These are phyloP conservation scores for Platichthys flesus DNA, from an alignment of 2,113 vertebrate genomes.

Conservation along the genomic window DNA sequence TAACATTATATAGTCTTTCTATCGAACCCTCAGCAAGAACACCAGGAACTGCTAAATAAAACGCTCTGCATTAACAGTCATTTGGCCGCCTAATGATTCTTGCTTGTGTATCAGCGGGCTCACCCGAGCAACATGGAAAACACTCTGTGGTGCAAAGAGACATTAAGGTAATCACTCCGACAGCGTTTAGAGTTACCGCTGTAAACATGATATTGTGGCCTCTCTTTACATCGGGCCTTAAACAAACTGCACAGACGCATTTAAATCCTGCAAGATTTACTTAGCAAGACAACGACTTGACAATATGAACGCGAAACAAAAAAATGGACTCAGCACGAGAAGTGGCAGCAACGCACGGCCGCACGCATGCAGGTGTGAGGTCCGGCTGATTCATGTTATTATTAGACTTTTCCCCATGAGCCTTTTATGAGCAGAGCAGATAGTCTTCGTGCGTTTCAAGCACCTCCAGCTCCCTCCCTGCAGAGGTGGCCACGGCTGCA, in stretches of 20 bases:
- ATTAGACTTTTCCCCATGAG: constrained; percentile 10
- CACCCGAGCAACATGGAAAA: constrained; percentile 27
- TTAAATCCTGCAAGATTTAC: constrained; percentile 13
- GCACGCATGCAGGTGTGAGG: constrained; percentile 20
- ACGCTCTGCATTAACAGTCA: neutral
- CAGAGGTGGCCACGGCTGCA: constrained; percentile 35
- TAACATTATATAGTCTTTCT: neutral
- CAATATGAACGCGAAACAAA: neutral
- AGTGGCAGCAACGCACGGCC: neutral
- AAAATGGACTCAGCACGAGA: neutral
- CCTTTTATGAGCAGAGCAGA: constrained; percentile 60
- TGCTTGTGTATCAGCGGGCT: neutral
- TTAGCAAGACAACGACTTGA: neutral
- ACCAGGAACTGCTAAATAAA: neutral
- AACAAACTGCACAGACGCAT: constrained; percentile 3
- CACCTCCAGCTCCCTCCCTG: constrained; percentile 29
- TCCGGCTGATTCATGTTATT: constrained; percentile 30
- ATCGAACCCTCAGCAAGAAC: neutral
- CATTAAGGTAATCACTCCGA: constrained; percentile 5
- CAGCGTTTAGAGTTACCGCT: constrained; percentile 49
- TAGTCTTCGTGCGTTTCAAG: constrained; percentile 15
- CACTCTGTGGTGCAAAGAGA: constrained; percentile 6
- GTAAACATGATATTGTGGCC: constrained; percentile 40
- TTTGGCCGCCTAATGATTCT: neutral
- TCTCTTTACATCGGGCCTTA: constrained; percentile 21